phyloP scores from a whole-genome alignment of 2,888 invertebrate genomes.

The Chironomus tentans region DNA sequence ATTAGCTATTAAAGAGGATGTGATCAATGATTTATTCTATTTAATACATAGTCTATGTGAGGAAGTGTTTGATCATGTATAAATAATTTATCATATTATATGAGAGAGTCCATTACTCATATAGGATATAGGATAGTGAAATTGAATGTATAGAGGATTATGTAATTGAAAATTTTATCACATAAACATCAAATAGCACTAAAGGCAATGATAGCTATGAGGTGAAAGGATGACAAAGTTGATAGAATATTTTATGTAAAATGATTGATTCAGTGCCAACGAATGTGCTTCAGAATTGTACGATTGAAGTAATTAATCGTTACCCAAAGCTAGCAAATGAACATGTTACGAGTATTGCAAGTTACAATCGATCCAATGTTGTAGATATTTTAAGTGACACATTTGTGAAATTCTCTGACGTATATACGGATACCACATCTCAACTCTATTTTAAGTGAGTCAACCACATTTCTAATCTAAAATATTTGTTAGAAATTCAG shows the following conservation, averaged over 20 bases:
- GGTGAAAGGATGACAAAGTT: neutral
- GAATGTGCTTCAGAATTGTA: slow-evolving; percentile 39
- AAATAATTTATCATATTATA: too few relatives aligned
- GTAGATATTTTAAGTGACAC: slow-evolving; percentile 37
- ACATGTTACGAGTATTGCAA: slow-evolving; percentile 35
- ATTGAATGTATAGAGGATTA: neutral
- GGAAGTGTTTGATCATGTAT: too few relatives aligned
- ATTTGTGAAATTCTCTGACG: slow-evolving; percentile 33
- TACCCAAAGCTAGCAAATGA: slow-evolving; percentile 36
- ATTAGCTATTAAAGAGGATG: too few relatives aligned
- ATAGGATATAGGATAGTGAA: neutral
- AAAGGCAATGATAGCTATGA: neutral
- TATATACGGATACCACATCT: neutral
- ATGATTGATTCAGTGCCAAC: slow-evolving; percentile 41
- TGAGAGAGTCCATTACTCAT: neutral
- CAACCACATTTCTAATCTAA: too few relatives aligned
- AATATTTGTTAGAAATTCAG: too few relatives aligned
- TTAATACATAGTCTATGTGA: too few relatives aligned
- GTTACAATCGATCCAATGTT: slow-evolving; percentile 38
- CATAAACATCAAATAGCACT: neutral
- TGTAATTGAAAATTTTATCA: too few relatives aligned
- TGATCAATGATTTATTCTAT: too few relatives aligned
- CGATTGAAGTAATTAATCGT: slow-evolving; percentile 38
- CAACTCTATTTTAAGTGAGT: neutral
- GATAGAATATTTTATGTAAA: slow-evolving; percentile 15